phyloP scores from a whole-genome alignment of 2,797 vertebrate species.

The Cercopithecus petaurista region DNA sequence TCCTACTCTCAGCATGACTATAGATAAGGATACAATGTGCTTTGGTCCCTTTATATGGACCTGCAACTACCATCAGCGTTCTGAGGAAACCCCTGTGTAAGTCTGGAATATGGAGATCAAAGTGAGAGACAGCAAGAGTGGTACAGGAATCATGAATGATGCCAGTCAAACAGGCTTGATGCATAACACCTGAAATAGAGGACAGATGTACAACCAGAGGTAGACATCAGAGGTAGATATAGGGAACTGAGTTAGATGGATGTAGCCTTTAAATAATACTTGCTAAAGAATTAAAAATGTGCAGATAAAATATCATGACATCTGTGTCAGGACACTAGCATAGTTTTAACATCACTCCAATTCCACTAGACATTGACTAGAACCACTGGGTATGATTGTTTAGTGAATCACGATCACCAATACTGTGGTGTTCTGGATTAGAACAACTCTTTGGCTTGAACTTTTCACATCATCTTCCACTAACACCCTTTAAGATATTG shows the following conservation, averaged over 20 bases:
- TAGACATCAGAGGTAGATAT: not conserved
- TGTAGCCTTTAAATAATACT: not conserved
- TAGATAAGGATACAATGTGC: not conserved
- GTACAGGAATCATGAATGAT: not conserved
- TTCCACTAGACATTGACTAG: not conserved
- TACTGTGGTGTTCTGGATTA: not conserved
- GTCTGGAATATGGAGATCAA: not conserved
- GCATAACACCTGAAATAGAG: not conserved
- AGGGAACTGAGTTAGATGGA: not conserved
- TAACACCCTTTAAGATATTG: not conserved
- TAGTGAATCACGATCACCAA: not conserved
- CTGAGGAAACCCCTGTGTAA: not conserved
- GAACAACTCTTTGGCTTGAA: not conserved
- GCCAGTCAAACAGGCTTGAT: not conserved
- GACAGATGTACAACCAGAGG: not conserved
- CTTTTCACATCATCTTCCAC: not conserved
- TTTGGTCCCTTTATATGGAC: not conserved
- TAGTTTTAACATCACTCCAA: conserved; percentile 8
- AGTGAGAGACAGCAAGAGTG: not conserved
- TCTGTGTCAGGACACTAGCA: not conserved
- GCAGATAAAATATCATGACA: not conserved
- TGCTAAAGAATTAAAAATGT: not conserved
- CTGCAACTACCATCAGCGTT: not conserved
- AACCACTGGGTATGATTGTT: not conserved
- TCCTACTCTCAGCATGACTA: not conserved